Evolutionary conservation across 37 sponge, comb jelly and placozoan species (phyloP), one percentile per base, ranked within the genome.

Genomic region (Agelas oroides): DNA sequence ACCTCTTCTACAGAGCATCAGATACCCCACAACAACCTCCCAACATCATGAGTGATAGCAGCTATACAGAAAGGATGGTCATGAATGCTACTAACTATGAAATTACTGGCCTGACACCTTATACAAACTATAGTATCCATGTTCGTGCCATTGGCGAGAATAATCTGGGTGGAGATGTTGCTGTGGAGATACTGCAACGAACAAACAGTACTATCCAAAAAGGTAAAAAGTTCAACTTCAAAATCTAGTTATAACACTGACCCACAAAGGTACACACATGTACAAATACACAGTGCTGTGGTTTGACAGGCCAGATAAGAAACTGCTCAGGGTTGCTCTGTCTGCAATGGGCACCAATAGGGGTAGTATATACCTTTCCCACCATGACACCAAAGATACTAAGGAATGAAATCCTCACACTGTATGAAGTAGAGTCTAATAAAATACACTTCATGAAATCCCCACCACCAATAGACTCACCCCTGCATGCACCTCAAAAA

Each of bases 321-420:
- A n/a, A n/a, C n/a, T n/a, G n/a, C n/a, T n/a, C n/a, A n/a, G n/a
- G n/a, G n/a, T n/a, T n/a, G n/a, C n/a, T n/a, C n/a, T n/a, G n/a
- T n/a, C n/a, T n/a, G n/a, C n/a, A n/a, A n/a, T n/a, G n/a, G n/a
- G n/a, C n/a, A n/a, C n/a, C n/a, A n/a, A n/a, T n/a, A n/a, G n/a
- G n/a, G n/a, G n/a, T n/a, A n/a, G n/a, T n/a, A n/a, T n/a, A n/a
- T n/a, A n/a, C n/a, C n/a, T n/a, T n/a, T n/a, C n/a, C n/a, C n/a
- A n/a, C n/a, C n/a, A n/a, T n/a, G n/a, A n/a, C n/a, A 12, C 53
- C 75, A 39, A 20, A 24, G 11, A 73, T 73, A 19, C 38, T 40
- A 57, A 33, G 33, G 54, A 80, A 80, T 64, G 88, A 81, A 61
- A 59, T 71, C 55, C 80, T 87, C 40, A 79, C 64, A 8, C 27